Percentiles rank a stretch among this genome's conserved stretches.
Conservation (phyloP, 2,888 invertebrate genomes). For the Thelaira solivaga region DNA sequence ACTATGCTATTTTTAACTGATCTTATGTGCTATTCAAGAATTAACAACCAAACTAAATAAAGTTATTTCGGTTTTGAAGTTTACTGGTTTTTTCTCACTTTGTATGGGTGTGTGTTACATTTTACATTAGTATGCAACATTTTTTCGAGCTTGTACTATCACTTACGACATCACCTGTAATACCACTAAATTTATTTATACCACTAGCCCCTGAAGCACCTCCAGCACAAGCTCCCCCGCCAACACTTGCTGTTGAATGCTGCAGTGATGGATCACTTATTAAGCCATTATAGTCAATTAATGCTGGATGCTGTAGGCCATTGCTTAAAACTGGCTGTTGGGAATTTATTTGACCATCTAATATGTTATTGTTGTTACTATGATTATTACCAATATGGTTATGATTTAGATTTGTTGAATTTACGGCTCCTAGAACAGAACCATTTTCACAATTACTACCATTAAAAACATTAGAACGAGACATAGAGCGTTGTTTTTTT, state of each 20-base stretch:
- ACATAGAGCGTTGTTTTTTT: constrained; percentile 93
- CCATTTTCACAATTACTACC: constrained; percentile 77
- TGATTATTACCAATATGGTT: constrained; percentile 62
- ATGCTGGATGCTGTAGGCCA: constrained; percentile 74
- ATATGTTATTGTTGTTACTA: constrained; percentile 45
- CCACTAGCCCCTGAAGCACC: constrained; percentile 38
- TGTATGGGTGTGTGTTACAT: not conserved
- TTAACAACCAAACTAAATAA: no score
- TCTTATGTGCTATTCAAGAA: not conserved
- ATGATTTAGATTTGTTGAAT: constrained; percentile 59
- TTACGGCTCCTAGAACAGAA: constrained; percentile 76
- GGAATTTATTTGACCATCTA: constrained; percentile 65
- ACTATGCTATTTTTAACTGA: no score
- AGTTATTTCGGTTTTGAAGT: not conserved
- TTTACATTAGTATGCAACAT: constrained; percentile 86
- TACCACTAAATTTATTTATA: constrained; percentile 81
- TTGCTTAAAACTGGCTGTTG: constrained; percentile 69
- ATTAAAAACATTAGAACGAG: constrained; percentile 79
- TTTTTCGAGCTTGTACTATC: constrained; percentile 83
- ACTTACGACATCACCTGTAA: constrained; percentile 87
- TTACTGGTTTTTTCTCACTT: not conserved
- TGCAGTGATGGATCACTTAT: constrained; percentile 63
- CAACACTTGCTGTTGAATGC: constrained; percentile 64
- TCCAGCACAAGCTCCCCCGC: constrained; percentile 33
- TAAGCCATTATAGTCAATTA: constrained; percentile 75